Evolutionary conservation across 2,888 invertebrate species (phyloP).

Genomic region (Cabera pusaria): DNA sequence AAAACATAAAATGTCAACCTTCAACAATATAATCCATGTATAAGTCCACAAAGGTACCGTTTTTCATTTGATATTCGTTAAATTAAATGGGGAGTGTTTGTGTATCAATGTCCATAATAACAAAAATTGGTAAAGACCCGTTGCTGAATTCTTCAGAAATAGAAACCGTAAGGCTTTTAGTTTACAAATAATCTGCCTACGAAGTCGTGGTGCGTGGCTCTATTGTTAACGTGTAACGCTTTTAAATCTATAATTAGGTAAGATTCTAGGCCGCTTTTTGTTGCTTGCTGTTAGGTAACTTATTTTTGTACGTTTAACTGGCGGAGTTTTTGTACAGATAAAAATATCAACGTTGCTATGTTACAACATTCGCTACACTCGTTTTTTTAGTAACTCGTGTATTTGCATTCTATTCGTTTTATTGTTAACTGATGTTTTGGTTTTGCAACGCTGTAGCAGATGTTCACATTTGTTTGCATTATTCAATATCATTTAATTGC

Average conservation of each 20-base stretch:
- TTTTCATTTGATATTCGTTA: too few species aligned
- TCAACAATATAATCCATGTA: too few species aligned
- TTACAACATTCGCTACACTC: constrained; percentile 10
- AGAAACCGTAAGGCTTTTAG: constrained; percentile 5
- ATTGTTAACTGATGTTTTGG: too few species aligned
- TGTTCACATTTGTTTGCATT: too few species aligned
- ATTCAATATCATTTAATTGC: too few species aligned
- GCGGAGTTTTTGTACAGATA: constrained; percentile 19
- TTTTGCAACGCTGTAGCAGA: too few species aligned
- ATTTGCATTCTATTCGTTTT: constrained; percentile 1
- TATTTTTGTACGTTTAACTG: constrained; percentile 25
- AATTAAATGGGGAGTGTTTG: too few species aligned
- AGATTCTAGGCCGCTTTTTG: constrained; percentile 26
- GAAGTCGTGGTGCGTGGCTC: neutral
- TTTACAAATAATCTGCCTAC: constrained; percentile 8
- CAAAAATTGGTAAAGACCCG: too few species aligned
- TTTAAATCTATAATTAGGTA: constrained; percentile 21
- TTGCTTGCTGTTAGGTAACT: constrained; percentile 21
- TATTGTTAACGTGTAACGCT: constrained; percentile 6
- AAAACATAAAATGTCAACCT: too few species aligned
- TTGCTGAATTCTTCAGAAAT: too few species aligned
- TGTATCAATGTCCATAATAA: too few species aligned
- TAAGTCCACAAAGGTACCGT: too few species aligned
- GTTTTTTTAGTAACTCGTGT: constrained; percentile 12
- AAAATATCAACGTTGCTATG: constrained; percentile 24